Percentiles rank a stretch among this genome's conserved stretches.
These are phyloP conservation scores for Caenorhabditis wallacei DNA, from an alignment of 2,888 invertebrate genomes.

Conservation along the genomic window DNA sequence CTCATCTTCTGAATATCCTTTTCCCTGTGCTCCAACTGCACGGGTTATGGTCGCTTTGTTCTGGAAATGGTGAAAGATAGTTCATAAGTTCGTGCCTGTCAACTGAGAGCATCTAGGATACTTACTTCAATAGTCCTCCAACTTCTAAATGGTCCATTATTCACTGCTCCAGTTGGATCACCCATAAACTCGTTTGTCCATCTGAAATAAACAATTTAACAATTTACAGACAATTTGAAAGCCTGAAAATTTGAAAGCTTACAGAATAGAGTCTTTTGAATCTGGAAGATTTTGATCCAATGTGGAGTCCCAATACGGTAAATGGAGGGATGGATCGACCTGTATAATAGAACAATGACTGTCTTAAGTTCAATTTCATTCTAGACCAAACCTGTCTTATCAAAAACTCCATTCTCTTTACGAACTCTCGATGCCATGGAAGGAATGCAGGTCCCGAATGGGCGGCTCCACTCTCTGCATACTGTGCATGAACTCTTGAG, in stretches of 20 bases:
- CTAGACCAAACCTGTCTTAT: conserved; percentile 65
- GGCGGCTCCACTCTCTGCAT: conserved; percentile 68
- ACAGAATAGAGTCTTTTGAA: conserved; percentile 75
- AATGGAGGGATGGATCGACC: conserved; percentile 81
- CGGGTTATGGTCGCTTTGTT: conserved; percentile 70
- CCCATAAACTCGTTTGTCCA: conserved; percentile 76
- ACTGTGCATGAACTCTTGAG: conserved; percentile 65
- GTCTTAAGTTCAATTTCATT: no score
- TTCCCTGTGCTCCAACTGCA: conserved; percentile 73
- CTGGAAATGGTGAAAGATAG: conserved; percentile 43
- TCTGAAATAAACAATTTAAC: no score
- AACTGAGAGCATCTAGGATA: neutral
- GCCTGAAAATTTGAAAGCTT: conserved; percentile 24
- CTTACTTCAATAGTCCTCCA: conserved; percentile 79
- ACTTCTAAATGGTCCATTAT: conserved; percentile 81
- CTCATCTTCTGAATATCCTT: conserved; percentile 74
- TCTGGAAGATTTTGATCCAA: conserved; percentile 82
- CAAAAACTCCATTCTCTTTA: conserved; percentile 72
- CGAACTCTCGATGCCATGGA: conserved; percentile 70
- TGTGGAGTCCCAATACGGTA: conserved; percentile 84
- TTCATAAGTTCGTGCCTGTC: neutral
- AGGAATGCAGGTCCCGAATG: conserved; percentile 74
- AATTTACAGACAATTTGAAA: no score
- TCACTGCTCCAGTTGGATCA: conserved; percentile 78
- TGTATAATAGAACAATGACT: neutral